A percentile compares a stretch with the other conserved stretches of the same genome.
Conservation (phyloP, 30 jellyfish, hydroid and myxozoan species). For the Hydractinia symbiolongicarpus region DNA sequence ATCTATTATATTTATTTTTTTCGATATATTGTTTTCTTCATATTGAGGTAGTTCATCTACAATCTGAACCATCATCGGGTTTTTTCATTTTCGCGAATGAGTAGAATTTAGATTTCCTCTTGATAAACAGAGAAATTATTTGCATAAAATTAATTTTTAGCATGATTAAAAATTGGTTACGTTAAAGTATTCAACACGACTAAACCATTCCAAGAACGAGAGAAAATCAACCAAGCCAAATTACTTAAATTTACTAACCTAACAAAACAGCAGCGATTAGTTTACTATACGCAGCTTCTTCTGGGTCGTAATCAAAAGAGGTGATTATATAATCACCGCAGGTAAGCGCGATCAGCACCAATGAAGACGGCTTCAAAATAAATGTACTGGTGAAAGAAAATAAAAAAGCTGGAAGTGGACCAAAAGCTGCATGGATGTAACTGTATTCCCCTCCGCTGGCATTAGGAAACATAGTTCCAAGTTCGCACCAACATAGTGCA, state of each 20-base stretch:
- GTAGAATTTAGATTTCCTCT: too few relatives aligned
- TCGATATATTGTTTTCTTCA: too few relatives aligned
- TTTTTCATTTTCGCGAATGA: too few relatives aligned
- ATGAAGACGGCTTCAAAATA: conserved; percentile 57
- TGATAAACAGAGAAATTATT: too few relatives aligned
- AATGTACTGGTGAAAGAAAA: conserved; percentile 44
- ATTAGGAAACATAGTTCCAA: conserved; percentile 68
- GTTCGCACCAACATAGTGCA: conserved; percentile 73
- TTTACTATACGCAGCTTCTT: conserved; percentile 16
- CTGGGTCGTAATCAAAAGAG: conserved; percentile 23
- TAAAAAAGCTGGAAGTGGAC: conserved; percentile 64
- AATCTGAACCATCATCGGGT: too few relatives aligned
- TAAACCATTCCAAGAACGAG: too few relatives aligned
- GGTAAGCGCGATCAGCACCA: conserved; percentile 72
- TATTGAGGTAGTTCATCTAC: too few relatives aligned
- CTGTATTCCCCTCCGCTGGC: conserved; percentile 77
- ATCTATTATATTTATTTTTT: too few relatives aligned
- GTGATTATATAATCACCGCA: conserved; percentile 79
- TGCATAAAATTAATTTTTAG: too few relatives aligned
- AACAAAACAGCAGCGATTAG: conserved; percentile 62
- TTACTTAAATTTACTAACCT: conserved; percentile 32
- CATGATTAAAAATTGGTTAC: too few relatives aligned
- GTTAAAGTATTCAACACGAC: too few relatives aligned
- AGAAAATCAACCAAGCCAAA: too few relatives aligned
- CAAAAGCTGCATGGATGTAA: conserved; percentile 61